Evolutionary conservation across 2,888 invertebrate genomes (phyloP).

Genomic region (Pegoplata infirma): DNA sequence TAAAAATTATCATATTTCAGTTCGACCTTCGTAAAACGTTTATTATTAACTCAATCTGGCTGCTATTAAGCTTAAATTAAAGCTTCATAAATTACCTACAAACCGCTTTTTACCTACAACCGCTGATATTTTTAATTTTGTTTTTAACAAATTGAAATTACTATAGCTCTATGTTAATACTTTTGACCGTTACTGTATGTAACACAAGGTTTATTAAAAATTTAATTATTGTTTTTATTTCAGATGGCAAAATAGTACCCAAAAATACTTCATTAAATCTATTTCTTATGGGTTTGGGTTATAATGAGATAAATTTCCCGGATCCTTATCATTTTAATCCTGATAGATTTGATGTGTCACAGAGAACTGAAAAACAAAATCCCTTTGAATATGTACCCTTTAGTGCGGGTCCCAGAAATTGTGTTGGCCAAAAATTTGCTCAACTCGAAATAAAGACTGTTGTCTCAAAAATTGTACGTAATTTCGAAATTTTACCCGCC

Average conservation of each 20-base stretch:
- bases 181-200: too few species aligned
- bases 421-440: conserved; percentile 80
- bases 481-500: conserved; percentile 77
- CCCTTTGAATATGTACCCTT: conserved; percentile 81
- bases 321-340: conserved; percentile 77
- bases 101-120: too few species aligned
- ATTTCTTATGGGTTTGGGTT: conserved; percentile 70
- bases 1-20: too few species aligned
- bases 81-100: too few species aligned
- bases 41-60: too few species aligned
- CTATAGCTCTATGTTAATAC: too few species aligned
- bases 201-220: not conserved
- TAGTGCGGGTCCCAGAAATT: conserved; percentile 83
- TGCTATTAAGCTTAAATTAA: too few species aligned
- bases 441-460: conserved; percentile 80
- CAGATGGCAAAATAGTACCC: conserved; percentile 74
- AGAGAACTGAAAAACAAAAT: conserved; percentile 71
- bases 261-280: conserved; percentile 69
- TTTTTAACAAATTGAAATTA: too few species aligned
- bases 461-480: conserved; percentile 79
- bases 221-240: not conserved
- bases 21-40: too few species aligned
- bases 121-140: too few species aligned
- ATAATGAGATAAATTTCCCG: conserved; percentile 71
- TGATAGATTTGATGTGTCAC: conserved; percentile 79